These are phyloP conservation scores for Mustela erminea DNA, from an alignment of 2,797 vertebrate species.

Conservation along the genomic window DNA sequence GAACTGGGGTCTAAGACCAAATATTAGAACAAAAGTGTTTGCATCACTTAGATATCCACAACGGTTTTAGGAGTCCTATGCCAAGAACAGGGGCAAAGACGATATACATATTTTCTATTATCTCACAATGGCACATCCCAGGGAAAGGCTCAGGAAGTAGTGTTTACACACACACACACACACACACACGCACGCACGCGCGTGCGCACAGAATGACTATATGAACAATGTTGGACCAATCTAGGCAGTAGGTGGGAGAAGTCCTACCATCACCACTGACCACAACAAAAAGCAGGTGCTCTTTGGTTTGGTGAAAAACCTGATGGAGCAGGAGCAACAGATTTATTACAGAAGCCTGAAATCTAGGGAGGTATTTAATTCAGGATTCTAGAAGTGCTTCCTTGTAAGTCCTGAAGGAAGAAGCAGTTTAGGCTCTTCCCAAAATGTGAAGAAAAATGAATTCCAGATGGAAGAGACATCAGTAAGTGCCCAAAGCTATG, in stretches of 20 bases:
- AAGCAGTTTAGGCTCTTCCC: fast-evolving
- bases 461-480: background rate
- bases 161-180: background rate
- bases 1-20: background rate
- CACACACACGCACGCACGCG: no score
- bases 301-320: background rate
- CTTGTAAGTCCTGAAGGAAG: background rate
- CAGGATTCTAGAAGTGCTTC: background rate
- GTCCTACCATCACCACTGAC: background rate
- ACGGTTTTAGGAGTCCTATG: background rate
- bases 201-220: background rate
- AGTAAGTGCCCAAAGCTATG: background rate
- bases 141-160: background rate
- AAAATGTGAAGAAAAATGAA: background rate
- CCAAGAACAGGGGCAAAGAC: background rate
- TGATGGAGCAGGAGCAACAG: background rate
- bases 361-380: background rate
- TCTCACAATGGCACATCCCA: background rate
- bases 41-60: background rate
- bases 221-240: background rate
- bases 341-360: background rate
- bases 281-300: background rate
- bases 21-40: background rate
- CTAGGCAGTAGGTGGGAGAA: background rate
- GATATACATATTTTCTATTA: background rate